Base-by-base conservation (phyloP, 1,140 invertebrate genomes). In the Copidosoma floridanum region DNA sequence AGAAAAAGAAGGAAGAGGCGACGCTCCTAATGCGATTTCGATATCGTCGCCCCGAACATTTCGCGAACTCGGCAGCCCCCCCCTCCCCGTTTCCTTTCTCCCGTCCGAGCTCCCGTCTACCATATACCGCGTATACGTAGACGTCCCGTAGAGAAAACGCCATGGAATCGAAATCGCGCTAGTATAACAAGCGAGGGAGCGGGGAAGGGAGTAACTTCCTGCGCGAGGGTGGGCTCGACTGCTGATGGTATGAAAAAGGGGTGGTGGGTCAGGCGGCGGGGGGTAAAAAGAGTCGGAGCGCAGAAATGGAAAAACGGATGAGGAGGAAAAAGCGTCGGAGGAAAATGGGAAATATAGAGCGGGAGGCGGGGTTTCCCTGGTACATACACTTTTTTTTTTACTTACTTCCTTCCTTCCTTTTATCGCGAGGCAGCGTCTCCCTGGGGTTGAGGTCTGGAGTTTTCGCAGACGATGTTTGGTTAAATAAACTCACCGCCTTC, bases 11-110 rank as follows among this genome's bases (percentile, higher is more conserved):
- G 40, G 23, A 14, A 32, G 38, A 2, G 26, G 7, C 37, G 16
- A 7, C 21, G 46, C 54, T 70, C 64, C 71, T 72, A 72, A 72
- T 71, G 71, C 67, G 69, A 71, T 72, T 72, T 70, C 71, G 69
- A 72, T 72, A 76, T 74, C 70, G 68, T 57, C 54, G n/a, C n/a
- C 29, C 64, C 65, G 69, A 66, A 68, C 71, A 65, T 70, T 68
- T 71, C 64, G 64, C 65, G 69, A 69, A 62, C 65, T n/a, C 63
- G 68, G 64, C 68, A 66, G 67, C 65, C 29, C 65, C 38, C 12
- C 46, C 54, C 23, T 59, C 58, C 41, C 48, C 18, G 5, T 54
- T 12, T 38, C 11, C 52, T 35, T 52, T 54, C 27, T 27, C 52
- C 16, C 21, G 23, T 20, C 6, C 18, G 23, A 16, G n/a, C 7